These are phyloP conservation scores for Parnassius smintheus DNA, from an alignment of 2,888 invertebrate genomes.

Conservation along the genomic window DNA sequence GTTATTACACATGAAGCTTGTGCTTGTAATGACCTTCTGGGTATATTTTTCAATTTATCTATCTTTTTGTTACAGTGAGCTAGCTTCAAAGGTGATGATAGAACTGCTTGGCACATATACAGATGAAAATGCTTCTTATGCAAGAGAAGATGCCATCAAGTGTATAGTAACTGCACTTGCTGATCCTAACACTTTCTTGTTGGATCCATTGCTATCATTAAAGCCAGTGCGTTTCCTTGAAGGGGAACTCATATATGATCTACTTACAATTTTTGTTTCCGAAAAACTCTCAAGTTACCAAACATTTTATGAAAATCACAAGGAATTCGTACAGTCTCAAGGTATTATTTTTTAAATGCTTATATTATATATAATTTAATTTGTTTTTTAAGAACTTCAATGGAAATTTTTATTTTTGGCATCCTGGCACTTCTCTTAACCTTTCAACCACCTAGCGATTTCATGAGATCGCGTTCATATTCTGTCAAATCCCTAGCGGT, in stretches of 20 bases:
- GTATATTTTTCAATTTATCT: not conserved
- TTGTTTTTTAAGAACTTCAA: not conserved
- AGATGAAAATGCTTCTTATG: constrained; percentile 97
- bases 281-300: constrained; percentile 96
- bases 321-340: constrained; percentile 92
- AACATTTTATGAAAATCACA: constrained; percentile 94
- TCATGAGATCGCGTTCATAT: no score
- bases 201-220: constrained; percentile 95
- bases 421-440: no score
- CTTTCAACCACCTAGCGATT: no score
- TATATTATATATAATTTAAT: constrained; percentile 8
- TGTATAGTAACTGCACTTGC: constrained; percentile 97
- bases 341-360: constrained; percentile 47
- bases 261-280: constrained; percentile 96
- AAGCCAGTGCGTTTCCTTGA: constrained; percentile 97
- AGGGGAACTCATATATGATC: constrained; percentile 96
- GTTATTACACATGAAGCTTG: no score
- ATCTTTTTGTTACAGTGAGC: constrained; percentile 83
- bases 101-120: constrained; percentile 98
- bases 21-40: no score
- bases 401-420: no score
- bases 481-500: no score
- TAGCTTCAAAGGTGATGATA: constrained; percentile 98
- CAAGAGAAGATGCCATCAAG: constrained; percentile 97
- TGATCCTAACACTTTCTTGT: constrained; percentile 96